These are phyloP conservation scores for Aradophagus sp. DNA, from an alignment of 1,140 invertebrate species.

Conservation along the genomic window DNA sequence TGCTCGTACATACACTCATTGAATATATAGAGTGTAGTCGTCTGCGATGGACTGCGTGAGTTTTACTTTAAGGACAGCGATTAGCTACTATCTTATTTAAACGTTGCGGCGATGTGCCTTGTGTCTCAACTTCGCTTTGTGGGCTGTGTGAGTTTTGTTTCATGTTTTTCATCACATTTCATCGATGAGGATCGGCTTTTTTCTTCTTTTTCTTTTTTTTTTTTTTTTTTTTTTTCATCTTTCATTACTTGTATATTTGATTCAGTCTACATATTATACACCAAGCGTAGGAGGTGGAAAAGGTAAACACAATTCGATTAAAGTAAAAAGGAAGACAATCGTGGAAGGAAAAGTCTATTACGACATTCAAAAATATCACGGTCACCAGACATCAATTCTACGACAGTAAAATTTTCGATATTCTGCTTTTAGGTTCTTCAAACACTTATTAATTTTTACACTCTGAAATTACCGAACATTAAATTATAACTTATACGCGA, in stretches of 20 bases:
- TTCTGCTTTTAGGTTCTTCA: constrained; percentile 29
- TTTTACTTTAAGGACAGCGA: no score
- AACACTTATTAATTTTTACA: constrained; percentile 21
- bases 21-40: no score
- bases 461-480: constrained; percentile 21
- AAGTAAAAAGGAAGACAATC: no score
- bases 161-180: constrained; percentile 51
- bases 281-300: constrained; percentile 39
- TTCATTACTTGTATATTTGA: no score
- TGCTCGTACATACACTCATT: no score
- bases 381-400: constrained; percentile 43
- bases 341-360: constrained; percentile 24
- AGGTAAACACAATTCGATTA: constrained; percentile 24
- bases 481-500: constrained; percentile 16
- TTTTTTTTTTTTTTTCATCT: no score
- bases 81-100: no score
- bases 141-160: no score
- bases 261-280: constrained; percentile 57
- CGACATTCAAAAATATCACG: constrained; percentile 50
- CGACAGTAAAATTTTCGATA: constrained; percentile 53
- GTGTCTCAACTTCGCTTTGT: no score
- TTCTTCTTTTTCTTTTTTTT: no score
- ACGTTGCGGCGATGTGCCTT: no score
- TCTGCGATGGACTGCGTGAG: no score
- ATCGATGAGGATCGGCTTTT: constrained; percentile 45